These are phyloP conservation scores for Furnarius figulus DNA, from an alignment of 2,113 vertebrate genomes.

Conservation along the genomic window DNA sequence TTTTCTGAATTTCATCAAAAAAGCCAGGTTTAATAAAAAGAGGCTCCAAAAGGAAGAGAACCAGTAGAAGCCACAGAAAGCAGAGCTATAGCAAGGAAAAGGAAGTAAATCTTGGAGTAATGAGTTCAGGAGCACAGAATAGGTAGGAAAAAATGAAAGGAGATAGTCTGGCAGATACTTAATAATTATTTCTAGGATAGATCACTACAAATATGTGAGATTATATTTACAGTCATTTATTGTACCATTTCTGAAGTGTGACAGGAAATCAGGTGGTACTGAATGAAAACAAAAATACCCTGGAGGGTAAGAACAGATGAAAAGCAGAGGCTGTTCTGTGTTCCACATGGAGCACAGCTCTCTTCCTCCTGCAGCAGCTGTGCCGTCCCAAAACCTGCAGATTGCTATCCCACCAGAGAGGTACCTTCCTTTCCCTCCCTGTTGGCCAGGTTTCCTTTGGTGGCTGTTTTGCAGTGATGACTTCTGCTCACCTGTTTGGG, in stretches of 20 bases:
- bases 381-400: background rate
- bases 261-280: background rate
- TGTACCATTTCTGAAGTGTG: background rate
- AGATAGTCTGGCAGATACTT: background rate
- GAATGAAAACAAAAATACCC: background rate
- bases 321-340: background rate
- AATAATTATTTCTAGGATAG: background rate
- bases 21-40: background rate
- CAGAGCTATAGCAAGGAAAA: background rate
- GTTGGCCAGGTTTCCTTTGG: background rate
- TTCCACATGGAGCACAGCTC: background rate
- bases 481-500: background rate
- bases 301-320: background rate
- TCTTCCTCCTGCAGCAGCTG: background rate
- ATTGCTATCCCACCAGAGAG: background rate
- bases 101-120: background rate
- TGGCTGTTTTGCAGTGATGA: fast-evolving
- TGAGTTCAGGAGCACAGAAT: background rate
- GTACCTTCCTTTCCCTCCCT: background rate
- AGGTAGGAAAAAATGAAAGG: background rate
- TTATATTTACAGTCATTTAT: background rate
- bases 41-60: background rate
- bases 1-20: background rate
- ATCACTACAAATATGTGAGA: background rate
- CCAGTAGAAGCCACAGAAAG: background rate